Evolutionary conservation across 1,140 invertebrate genomes (phyloP).

Genomic region (Himalopsyche phryganea): DNA sequence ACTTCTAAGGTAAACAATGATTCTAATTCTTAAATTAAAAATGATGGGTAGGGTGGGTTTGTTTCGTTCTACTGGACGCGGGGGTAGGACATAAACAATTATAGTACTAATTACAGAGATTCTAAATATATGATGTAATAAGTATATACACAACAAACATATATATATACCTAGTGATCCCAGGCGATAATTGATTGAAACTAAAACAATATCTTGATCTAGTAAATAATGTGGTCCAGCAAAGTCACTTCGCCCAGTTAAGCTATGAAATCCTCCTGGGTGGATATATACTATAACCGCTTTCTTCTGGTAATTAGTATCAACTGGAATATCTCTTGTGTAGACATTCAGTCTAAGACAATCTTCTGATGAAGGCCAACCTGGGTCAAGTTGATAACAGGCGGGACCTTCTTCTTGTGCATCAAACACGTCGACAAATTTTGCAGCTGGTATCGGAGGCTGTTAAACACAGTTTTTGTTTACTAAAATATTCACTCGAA

Average conservation of each 20-base stretch:
- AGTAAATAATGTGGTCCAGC: slow-evolving; percentile 62
- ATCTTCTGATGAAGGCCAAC: slow-evolving; percentile 56
- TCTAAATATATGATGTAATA: too few species aligned
- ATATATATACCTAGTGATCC: slow-evolving; percentile 53
- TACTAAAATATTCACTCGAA: too few species aligned
- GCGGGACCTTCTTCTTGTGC: slow-evolving; percentile 57
- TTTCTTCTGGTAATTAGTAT: slow-evolving; percentile 26
- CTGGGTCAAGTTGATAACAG: slow-evolving; percentile 38
- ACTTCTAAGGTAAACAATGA: too few species aligned
- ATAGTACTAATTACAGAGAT: too few species aligned
- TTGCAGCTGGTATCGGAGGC: slow-evolving; percentile 52
- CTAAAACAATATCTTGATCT: slow-evolving; percentile 62
- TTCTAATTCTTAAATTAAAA: too few species aligned
- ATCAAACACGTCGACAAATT: slow-evolving; percentile 56
- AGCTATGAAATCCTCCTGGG: slow-evolving; percentile 51
- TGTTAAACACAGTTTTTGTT: too few species aligned
- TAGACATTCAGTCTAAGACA: slow-evolving; percentile 68
- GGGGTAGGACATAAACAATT: too few species aligned
- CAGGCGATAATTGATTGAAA: slow-evolving; percentile 70
- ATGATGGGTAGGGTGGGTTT: too few species aligned
- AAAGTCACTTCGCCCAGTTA: slow-evolving; percentile 51
- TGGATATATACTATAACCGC: slow-evolving; percentile 60
- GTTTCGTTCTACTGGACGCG: too few species aligned
- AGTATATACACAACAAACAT: too few species aligned
- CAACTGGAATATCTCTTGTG: slow-evolving; percentile 46